phyloP scores from a whole-genome alignment of 2,888 invertebrate genomes.

The Argyresthia albistria region DNA sequence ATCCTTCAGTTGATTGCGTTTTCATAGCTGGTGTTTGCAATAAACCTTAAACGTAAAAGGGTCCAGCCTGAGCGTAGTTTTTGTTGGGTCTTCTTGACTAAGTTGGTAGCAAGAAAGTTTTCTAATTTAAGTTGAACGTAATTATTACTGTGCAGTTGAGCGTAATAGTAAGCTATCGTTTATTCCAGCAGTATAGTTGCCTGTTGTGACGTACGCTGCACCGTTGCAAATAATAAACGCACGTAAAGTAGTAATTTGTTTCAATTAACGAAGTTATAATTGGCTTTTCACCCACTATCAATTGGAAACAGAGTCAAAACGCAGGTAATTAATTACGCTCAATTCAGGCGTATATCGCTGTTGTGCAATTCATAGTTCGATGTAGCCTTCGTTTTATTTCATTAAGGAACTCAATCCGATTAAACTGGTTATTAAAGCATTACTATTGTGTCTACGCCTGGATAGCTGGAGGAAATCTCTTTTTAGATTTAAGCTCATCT shows the following conservation, averaged over 20 bases:
- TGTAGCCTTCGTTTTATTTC: no score
- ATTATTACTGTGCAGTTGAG: slow-evolving; percentile 2
- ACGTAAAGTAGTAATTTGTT: neutral
- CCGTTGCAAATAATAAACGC: neutral
- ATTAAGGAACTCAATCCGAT: no score
- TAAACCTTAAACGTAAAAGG: neutral
- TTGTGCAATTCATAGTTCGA: no score
- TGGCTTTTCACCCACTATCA: neutral
- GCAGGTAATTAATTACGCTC: no score
- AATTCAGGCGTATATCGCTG: no score
- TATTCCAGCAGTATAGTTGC: neutral
- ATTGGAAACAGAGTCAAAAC: no score
- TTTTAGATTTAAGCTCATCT: no score
- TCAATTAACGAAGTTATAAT: neutral
- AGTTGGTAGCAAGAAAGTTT: neutral
- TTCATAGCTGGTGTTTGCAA: no score
- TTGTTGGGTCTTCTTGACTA: neutral
- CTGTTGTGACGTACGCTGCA: neutral
- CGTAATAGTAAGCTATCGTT: neutral
- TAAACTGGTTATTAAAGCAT: no score
- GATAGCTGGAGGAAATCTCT: no score
- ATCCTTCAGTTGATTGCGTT: no score
- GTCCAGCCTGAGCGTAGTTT: neutral
- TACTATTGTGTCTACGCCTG: no score
- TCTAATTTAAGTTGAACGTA: slow-evolving; percentile 3